These are phyloP conservation scores for Acronicta aceris DNA, from an alignment of 2,888 invertebrate species.

Conservation along the genomic window DNA sequence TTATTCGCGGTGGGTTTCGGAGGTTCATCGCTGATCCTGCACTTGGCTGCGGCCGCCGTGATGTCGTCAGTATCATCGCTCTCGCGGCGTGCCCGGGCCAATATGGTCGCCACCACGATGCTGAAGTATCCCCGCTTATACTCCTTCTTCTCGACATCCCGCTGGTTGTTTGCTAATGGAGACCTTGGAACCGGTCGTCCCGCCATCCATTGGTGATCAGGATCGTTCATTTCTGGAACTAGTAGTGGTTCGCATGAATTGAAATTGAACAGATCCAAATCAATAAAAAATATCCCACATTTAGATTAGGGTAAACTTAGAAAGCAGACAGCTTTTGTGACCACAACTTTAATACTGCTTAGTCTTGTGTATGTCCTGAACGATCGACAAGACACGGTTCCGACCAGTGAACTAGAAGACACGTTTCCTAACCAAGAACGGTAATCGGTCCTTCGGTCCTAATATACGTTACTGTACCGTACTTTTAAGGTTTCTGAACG, in stretches of 20 bases:
- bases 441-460: too few relatives aligned
- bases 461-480: too few relatives aligned
- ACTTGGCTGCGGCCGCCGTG: conserved; percentile 23
- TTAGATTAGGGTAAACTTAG: too few relatives aligned
- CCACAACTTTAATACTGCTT: too few relatives aligned
- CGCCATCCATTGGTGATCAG: neutral
- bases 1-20: neutral
- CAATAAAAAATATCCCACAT: too few relatives aligned
- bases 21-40: conserved; percentile 8
- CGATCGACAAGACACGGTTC: too few relatives aligned
- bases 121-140: conserved; percentile 14
- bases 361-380: too few relatives aligned
- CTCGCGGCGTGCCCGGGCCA: conserved; percentile 30
- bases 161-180: neutral
- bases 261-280: too few relatives aligned
- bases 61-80: conserved; percentile 26
- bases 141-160: conserved; percentile 2
- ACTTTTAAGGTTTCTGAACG: too few relatives aligned
- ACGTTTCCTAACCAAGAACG: too few relatives aligned
- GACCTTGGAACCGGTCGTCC: neutral
- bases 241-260: neutral
- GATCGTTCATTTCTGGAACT: conserved; percentile 25
- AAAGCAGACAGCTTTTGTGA: too few relatives aligned
- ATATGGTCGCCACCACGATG: conserved; percentile 24
- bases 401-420: too few relatives aligned